Conservation (phyloP, 92 coral and sea anemone genomes). For the Bergia sp. region DNA sequence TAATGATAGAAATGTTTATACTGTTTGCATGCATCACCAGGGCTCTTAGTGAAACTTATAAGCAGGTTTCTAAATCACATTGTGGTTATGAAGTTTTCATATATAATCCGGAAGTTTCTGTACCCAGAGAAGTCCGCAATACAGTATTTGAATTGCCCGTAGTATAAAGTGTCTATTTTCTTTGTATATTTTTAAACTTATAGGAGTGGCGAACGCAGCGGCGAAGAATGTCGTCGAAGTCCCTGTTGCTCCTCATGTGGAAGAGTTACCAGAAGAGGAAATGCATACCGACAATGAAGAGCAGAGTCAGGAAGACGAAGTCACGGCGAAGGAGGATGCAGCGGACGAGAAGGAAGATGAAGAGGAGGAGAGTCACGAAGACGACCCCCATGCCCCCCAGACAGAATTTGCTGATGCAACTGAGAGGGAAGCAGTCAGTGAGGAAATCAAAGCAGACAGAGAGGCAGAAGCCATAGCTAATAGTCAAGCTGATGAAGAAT, state of each 20-base stretch:
- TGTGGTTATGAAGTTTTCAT: too few species aligned
- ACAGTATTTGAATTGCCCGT: too few species aligned
- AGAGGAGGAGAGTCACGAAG: conserved; percentile 23
- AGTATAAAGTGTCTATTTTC: too few species aligned
- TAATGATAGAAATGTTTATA: too few species aligned
- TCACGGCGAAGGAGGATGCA: neutral
- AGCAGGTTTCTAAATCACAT: too few species aligned
- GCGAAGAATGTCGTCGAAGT: conserved; percentile 25
- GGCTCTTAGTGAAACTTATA: too few species aligned
- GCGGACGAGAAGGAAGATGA: conserved; percentile 7
- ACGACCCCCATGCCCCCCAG: neutral
- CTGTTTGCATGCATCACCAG: too few species aligned
- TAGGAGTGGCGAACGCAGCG: conserved; percentile 38
- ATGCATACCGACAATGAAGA: neutral
- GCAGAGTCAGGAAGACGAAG: neutral
- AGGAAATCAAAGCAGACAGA: conserved; percentile 12
- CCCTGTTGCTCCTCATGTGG: neutral
- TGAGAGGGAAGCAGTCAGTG: neutral
- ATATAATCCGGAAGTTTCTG: too few species aligned
- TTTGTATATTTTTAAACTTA: neutral
- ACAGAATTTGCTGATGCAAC: conserved; percentile 15
- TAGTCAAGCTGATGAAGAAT: conserved; percentile 10
- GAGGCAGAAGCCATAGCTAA: neutral
- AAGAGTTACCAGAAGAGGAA: neutral
- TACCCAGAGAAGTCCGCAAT: too few species aligned